Percentiles rank a stretch among this genome's conserved stretches.
These are phyloP conservation scores for Fundulus diaphanus DNA, from an alignment of 2,797 vertebrate genomes.

Conservation along the genomic window DNA sequence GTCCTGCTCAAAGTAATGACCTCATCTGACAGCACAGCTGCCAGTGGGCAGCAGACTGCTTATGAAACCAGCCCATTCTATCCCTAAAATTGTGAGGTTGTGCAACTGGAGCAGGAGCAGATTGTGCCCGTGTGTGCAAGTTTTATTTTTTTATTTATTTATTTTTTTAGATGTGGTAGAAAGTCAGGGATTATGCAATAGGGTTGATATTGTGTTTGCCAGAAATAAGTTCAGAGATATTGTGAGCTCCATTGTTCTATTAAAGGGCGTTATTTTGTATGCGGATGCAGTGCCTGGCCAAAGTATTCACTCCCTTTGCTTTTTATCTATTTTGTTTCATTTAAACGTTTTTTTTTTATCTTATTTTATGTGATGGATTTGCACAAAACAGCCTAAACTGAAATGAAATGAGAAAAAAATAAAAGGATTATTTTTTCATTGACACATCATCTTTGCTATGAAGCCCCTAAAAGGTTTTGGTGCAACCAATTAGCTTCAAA, in stretches of 20 bases:
- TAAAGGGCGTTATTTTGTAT: slow-evolving; percentile 19
- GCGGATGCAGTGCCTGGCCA: too few relatives aligned
- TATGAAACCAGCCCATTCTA: slow-evolving; percentile 71
- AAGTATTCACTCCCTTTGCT: too few relatives aligned
- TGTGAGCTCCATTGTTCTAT: slow-evolving; percentile 18
- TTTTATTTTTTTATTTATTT: not conserved
- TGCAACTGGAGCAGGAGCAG: slow-evolving; percentile 69
- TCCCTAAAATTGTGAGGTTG: slow-evolving; percentile 70
- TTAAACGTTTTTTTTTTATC: too few relatives aligned
- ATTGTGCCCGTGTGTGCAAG: slow-evolving; percentile 46
- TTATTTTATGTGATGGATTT: too few relatives aligned
- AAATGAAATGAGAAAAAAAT: too few relatives aligned
- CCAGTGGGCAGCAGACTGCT: slow-evolving; percentile 70
- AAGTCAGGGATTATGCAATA: slow-evolving; percentile 66
- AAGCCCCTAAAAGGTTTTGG: too few relatives aligned
- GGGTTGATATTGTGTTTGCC: slow-evolving; percentile 55
- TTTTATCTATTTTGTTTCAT: too few relatives aligned
- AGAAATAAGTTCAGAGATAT: slow-evolving; percentile 38
- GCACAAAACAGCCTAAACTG: too few relatives aligned
- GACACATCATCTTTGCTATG: too few relatives aligned
- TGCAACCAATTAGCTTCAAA: too few relatives aligned
- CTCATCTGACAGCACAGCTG: slow-evolving; percentile 73
- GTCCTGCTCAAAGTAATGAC: slow-evolving; percentile 65
- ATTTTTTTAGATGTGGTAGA: slow-evolving; percentile 46
- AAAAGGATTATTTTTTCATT: too few relatives aligned